Conservation (phyloP, 2,113 vertebrate genomes). For the Bufo gargarizans region DNA sequence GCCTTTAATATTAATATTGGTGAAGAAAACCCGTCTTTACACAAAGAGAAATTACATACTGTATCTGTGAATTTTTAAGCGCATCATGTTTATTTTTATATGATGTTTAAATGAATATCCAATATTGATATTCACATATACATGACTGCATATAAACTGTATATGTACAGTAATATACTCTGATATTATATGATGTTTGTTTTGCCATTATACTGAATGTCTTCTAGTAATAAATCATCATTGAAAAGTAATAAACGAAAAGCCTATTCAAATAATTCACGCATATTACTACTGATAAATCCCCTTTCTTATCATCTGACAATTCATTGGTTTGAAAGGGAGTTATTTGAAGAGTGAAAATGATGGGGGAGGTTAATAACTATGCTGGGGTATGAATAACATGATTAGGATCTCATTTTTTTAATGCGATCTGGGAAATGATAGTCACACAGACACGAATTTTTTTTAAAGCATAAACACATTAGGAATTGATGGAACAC, state of each 20-base stretch:
- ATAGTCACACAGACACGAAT: slow-evolving; percentile 25
- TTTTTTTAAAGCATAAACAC: slow-evolving; percentile 34
- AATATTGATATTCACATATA: neutral
- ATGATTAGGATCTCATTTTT: slow-evolving; percentile 30
- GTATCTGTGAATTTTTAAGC: too few relatives aligned
- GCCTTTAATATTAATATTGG: too few relatives aligned
- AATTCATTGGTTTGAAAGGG: slow-evolving; percentile 15
- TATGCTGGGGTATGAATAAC: slow-evolving; percentile 9
- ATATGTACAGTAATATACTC: too few relatives aligned
- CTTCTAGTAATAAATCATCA: slow-evolving; percentile 1
- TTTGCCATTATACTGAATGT: neutral
- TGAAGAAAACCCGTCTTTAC: too few relatives aligned
- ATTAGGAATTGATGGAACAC: slow-evolving; percentile 39
- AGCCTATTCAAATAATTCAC: slow-evolving; percentile 13
- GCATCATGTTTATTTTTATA: too few relatives aligned
- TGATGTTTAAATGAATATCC: too few relatives aligned
- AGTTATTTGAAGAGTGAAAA: slow-evolving; percentile 7
- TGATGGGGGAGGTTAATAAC: slow-evolving; percentile 42
- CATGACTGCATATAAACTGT: neutral
- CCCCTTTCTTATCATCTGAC: neutral
- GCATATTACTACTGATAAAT: slow-evolving; percentile 8
- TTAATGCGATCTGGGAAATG: slow-evolving; percentile 24
- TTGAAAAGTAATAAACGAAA: slow-evolving; percentile 1
- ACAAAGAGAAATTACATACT: too few relatives aligned
- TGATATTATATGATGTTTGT: neutral